These are phyloP conservation scores for Trichopoda pennipes DNA, from an alignment of 2,888 invertebrate genomes.

Conservation along the genomic window DNA sequence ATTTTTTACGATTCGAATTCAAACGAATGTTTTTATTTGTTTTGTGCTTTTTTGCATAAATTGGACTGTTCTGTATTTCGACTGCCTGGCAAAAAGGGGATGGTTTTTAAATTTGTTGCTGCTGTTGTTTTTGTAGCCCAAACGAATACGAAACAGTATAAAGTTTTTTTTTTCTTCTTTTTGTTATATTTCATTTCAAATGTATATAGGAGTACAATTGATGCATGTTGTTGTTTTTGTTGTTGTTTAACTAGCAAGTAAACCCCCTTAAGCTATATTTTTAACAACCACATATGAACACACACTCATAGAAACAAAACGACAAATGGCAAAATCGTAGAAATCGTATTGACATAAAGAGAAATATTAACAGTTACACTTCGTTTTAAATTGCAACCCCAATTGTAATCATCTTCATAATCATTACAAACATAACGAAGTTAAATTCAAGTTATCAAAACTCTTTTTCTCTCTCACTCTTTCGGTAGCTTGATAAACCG, in stretches of 20 bases:
- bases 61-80: constrained; percentile 53
- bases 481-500: constrained; percentile 4
- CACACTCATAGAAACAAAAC: not conserved
- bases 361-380: constrained; percentile 45
- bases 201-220: constrained; percentile 21
- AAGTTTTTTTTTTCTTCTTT: constrained; percentile 29
- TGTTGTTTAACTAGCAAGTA: constrained; percentile 50
- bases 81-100: constrained; percentile 61
- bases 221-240: too few relatives aligned
- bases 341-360: constrained; percentile 57
- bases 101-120: constrained; percentile 53
- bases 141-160: constrained; percentile 13
- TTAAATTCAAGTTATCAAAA: constrained; percentile 21
- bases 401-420: constrained; percentile 45
- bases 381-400: constrained; percentile 63
- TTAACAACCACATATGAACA: not conserved
- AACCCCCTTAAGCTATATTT: constrained; percentile 58
- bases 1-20: constrained; percentile 56
- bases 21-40: constrained; percentile 62
- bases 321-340: constrained; percentile 49
- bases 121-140: constrained; percentile 44
- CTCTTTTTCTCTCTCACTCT: constrained; percentile 13
- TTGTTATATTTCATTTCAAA: constrained; percentile 33
- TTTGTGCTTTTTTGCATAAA: constrained; percentile 37
- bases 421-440: constrained; percentile 20